A percentile compares a stretch with the other conserved stretches of the same genome.
phyloP scores from a whole-genome alignment of 2,797 vertebrate species.

The Mus caroli region DNA sequence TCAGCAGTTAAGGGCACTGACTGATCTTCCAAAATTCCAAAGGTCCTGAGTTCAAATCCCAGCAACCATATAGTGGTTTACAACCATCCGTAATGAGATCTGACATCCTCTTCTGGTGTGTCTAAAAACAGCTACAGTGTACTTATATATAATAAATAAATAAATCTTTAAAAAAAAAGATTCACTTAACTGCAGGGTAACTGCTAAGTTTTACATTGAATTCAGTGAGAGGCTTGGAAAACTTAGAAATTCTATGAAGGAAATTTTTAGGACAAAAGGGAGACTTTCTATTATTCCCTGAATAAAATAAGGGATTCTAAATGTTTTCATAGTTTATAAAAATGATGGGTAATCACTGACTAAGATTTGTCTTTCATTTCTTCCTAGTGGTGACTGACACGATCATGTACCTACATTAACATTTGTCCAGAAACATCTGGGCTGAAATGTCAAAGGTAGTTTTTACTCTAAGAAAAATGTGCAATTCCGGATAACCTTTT shows the following conservation, averaged over 20 bases:
- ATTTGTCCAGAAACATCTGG: background rate
- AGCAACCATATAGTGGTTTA: too few species aligned
- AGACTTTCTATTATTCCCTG: background rate
- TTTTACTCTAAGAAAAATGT: slow-evolving; percentile 27
- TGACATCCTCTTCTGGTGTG: too few species aligned
- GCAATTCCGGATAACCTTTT: background rate
- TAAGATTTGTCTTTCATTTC: background rate
- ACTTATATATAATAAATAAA: too few species aligned
- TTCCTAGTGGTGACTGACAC: background rate
- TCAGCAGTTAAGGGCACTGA: too few species aligned
- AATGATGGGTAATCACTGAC: background rate
- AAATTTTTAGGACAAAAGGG: background rate
- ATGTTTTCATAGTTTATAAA: background rate
- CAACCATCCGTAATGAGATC: too few species aligned
- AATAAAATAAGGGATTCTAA: slow-evolving; percentile 45
- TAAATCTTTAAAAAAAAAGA: background rate
- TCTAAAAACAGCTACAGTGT: too few species aligned
- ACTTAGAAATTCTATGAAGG: background rate
- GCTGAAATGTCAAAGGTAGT: slow-evolving; percentile 15
- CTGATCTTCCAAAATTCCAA: too few species aligned
- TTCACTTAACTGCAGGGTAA: background rate
- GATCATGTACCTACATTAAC: background rate
- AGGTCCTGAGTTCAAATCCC: too few species aligned
- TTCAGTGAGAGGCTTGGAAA: background rate
- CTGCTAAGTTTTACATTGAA: background rate